Base-by-base conservation (phyloP, 23 tunicate species). In the Trididemnum nubilum region DNA sequence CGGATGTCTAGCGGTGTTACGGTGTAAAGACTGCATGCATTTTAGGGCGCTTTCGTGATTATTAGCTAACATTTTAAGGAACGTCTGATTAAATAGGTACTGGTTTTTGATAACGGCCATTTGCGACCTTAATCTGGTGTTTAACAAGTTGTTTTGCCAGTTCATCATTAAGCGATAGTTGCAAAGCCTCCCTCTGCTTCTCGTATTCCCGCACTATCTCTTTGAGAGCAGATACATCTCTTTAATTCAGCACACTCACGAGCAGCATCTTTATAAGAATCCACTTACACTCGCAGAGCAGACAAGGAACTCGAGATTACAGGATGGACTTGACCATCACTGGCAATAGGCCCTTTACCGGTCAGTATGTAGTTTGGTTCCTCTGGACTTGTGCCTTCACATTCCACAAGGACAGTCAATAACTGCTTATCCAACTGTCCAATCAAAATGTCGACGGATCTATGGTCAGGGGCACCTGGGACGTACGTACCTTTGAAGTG, bases 51-150 rank as follows among this genome's bases (percentile, higher is more conserved):
- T 2, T 9, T 73, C 33, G 33, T 37, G 39, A 73, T 73, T 37
- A 40, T 73, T 73, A 24, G 78, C 58, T 31, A 73, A 73, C 2
- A 7, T 26, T 33, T 67, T 33, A 31, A 67, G 5, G 2, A n/a
- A 73, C 32, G 2, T 73, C 32, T 2, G 12, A 21, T 40, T 38
- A 37, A 27, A 73, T 12, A 39, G 78, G 78, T 2, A 73, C 78
- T 2, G 78, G 78, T 4, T 37, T 73, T 39, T 73, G 58, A 73
- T 67, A 67, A 31, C 38, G 38, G n/a, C 38, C 38, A 33, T 67
- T 38, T 5, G 4, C n/a, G 4, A 33, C 74, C 7, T 5, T 33
- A 67, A 67, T 67, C 31, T 67, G 9, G 5, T 37, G 74, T 33
- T 67, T 38, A 5, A 67, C 74, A 3, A 67, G 38, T 3, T 9